Evolutionary conservation across 1,140 invertebrate species (phyloP).

Genomic region (Monochamus saltuarius): DNA sequence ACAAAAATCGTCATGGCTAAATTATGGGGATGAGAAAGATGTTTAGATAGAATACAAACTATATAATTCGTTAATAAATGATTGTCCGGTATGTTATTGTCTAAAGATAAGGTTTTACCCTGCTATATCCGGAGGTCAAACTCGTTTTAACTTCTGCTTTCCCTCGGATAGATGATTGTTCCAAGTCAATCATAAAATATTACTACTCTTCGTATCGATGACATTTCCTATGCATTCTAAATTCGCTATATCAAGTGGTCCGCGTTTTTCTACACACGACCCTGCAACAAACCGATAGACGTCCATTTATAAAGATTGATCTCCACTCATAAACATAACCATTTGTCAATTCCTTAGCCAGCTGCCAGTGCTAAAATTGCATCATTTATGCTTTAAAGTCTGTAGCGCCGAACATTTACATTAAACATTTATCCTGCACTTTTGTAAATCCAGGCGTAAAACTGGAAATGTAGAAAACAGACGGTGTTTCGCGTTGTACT

Average conservation of each 20-base stretch:
- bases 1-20: too few species aligned
- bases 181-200: slow-evolving; percentile 48
- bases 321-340: slow-evolving; percentile 36
- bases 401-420: slow-evolving; percentile 14
- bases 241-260: slow-evolving; percentile 24
- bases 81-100: too few species aligned
- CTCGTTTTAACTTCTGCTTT: background rate
- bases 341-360: slow-evolving; percentile 31
- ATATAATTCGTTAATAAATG: too few species aligned
- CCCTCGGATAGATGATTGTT: slow-evolving; percentile 11
- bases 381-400: slow-evolving; percentile 26
- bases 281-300: slow-evolving; percentile 23
- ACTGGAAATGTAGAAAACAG: background rate
- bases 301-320: slow-evolving; percentile 42
- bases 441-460: slow-evolving; percentile 6
- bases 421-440: slow-evolving; percentile 19
- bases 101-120: too few species aligned
- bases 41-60: too few species aligned
- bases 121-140: too few species aligned
- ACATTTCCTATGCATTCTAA: slow-evolving; percentile 46
- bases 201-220: slow-evolving; percentile 40
- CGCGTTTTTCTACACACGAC: slow-evolving; percentile 2
- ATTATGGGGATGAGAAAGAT: too few species aligned
- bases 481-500: too few species aligned
- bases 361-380: slow-evolving; percentile 8